Conservation (phyloP, 2,113 vertebrate genomes). For the Hippocampus abdominalis region DNA sequence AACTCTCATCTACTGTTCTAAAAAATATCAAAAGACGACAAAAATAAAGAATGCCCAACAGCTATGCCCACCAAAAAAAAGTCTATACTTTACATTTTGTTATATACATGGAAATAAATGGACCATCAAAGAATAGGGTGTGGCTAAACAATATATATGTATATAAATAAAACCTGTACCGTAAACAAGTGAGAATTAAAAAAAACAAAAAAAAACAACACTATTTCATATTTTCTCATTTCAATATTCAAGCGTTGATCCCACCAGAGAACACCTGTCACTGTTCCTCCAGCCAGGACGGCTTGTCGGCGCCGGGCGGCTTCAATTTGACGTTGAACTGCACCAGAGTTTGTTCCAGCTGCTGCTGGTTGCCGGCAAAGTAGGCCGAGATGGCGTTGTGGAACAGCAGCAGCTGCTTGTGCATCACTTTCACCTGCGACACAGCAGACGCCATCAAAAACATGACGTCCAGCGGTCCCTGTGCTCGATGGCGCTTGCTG, state of each 20-base stretch:
- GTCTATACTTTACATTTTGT: conserved; percentile 38
- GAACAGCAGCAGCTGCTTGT: conserved; percentile 97
- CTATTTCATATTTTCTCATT: conserved; percentile 9
- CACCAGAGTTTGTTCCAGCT: conserved; percentile 93
- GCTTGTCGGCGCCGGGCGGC: conserved; percentile 88
- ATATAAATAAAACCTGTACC: conserved; percentile 22
- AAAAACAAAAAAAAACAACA: background rate
- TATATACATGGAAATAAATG: conserved; percentile 49
- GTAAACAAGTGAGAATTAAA: background rate
- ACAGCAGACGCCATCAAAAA: background rate
- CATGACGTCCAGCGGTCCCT: no score
- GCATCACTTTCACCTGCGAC: conserved; percentile 95
- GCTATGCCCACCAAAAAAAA: conserved; percentile 26
- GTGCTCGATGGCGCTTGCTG: no score
- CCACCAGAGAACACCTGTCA: conserved; percentile 54
- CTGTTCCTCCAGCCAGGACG: conserved; percentile 98
- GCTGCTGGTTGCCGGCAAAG: conserved; percentile 98
- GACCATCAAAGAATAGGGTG: conserved; percentile 35
- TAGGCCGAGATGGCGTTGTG: conserved; percentile 96
- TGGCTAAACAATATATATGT: conserved; percentile 19
- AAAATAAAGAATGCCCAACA: conserved; percentile 42
- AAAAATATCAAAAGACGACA: conserved; percentile 25
- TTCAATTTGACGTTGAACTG: conserved; percentile 95
- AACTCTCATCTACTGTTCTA: conserved; percentile 11
- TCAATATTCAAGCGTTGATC: conserved; percentile 30